These are phyloP conservation scores for Glandiceps talaboti DNA, from an alignment of 53 echinoderm and acorn worm genomes.

Conservation along the genomic window DNA sequence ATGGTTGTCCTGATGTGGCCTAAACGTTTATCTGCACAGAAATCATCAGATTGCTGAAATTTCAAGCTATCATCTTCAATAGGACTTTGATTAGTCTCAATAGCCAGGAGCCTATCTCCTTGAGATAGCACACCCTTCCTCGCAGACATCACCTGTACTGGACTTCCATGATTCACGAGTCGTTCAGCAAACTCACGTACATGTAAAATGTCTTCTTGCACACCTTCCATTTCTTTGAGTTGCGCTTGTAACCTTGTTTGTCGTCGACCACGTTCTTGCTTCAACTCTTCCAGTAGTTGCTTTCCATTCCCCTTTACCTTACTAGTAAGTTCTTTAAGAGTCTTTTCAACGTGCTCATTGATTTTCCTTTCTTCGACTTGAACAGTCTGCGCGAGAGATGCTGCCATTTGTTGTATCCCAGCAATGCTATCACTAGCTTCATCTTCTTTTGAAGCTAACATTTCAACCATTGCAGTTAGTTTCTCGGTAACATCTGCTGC, in stretches of 20 bases:
- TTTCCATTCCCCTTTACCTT: background rate
- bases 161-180: background rate
- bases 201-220: background rate
- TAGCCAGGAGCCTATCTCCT: background rate
- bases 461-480: background rate
- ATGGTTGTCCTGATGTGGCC: background rate
- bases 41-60: background rate
- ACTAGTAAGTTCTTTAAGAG: background rate
- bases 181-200: background rate
- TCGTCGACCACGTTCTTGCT: background rate
- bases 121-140: background rate
- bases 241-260: background rate
- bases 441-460: background rate
- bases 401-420: background rate
- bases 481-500: background rate
- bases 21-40: background rate
- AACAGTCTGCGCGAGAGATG: background rate
- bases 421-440: background rate
- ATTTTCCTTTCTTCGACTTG: background rate
- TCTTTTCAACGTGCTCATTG: background rate
- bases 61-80: background rate
- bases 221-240: background rate
- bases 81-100: background rate
- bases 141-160: background rate
- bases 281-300: background rate